phyloP scores from a whole-genome alignment of 2,113 vertebrate species.

The Pimephales promelas region DNA sequence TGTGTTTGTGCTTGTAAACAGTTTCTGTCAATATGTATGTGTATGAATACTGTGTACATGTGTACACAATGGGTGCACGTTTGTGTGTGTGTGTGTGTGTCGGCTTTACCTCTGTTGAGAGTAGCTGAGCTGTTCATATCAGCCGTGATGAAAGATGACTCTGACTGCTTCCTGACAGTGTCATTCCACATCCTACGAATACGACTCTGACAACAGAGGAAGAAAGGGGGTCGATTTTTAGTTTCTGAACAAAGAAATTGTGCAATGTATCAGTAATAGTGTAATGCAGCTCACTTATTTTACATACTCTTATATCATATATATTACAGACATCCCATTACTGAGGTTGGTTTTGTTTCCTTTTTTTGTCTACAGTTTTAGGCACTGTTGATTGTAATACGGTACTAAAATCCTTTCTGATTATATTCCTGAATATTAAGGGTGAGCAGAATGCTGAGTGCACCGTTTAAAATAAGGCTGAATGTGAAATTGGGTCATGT shows the following conservation, averaged over 20 bases:
- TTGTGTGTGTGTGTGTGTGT: constrained; percentile 50
- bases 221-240: constrained; percentile 33
- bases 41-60: background rate
- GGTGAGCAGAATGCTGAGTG: constrained; percentile 21
- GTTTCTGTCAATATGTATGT: background rate
- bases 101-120: constrained; percentile 95
- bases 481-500: constrained; percentile 22
- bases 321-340: background rate
- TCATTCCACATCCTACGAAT: constrained; percentile 99
- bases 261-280: background rate
- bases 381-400: background rate
- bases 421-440: background rate
- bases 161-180: constrained; percentile 97
- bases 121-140: constrained; percentile 99
- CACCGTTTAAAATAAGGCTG: background rate
- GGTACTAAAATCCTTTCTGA: background rate
- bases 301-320: background rate
- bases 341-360: background rate
- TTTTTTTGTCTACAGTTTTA: background rate
- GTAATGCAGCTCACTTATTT: background rate
- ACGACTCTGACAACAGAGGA: constrained; percentile 83
- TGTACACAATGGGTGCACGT: background rate
- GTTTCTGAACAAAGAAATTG: constrained; percentile 39
- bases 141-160: constrained; percentile 99
- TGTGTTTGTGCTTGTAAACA: background rate